Base-by-base conservation (phyloP, 92 coral and sea anemone species). In the Micromussa lordhowensis region DNA sequence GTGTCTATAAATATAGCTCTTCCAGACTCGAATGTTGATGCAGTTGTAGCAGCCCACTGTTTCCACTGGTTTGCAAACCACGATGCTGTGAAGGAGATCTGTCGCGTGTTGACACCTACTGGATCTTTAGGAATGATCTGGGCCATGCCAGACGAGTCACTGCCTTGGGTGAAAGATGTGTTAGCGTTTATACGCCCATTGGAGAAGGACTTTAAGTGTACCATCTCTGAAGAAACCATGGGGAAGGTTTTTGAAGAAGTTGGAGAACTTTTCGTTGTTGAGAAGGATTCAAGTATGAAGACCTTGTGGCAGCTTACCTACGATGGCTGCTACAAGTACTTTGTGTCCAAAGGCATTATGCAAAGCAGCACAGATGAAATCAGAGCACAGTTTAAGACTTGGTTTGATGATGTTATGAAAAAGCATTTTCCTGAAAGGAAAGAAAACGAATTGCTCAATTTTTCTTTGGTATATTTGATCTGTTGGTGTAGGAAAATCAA, bases 31-130 rank as follows among this genome's bases (percentile, higher is more conserved):
- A 36, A 5, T 36, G 40, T 36, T 36, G 5, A 36, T 36, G 40
- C 40, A 2, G 40, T 36, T 36, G 40, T 36, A 5, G 40, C 40
- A 36, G 40, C 40, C 40, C 40, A 5, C 2, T 36, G 40, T 77
- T 89, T 89, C 30, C 94, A 92, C 82, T 94, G 93, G 94, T 94
- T 94, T 89, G 78, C 88, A 48, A 79, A 83, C 36, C 69, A 89
- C 36, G 63, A 82, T 71, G 91, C 93, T 48, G 36, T 94, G 66
- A 80, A 78, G 7, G 94, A 91, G 90, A 92, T 94, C 34, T 55
- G 87, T 83, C 77, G 94, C 30, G 85, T 92, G 55, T 91, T 94
- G 22, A 48, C 29, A 10, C 91, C 94, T 49, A 88, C 57, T 30
- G 96, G 96, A 13, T 51, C 51, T 31, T 89, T 94, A 59, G 96